These are phyloP conservation scores for human (Homo sapiens) DNA, from an alignment of 2,113 vertebrate genomes.

Conservation along the genomic window GRCh38 chr4:185597501-185598000, in stretches of 20 bases:
- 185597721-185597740: accelerated
- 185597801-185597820: neutral
- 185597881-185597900: constrained; percentile 32
- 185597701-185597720: accelerated
- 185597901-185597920: neutral
- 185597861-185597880: constrained; percentile 34
- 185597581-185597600: neutral
- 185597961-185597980: neutral
- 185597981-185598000: constrained; percentile 14
- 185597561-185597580: neutral
- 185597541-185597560: neutral
- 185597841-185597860: neutral
- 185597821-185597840: neutral
- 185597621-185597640: neutral
- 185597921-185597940: neutral
- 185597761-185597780: neutral
- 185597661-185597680: neutral
- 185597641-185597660: neutral
- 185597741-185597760: neutral
- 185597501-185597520: neutral
- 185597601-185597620: neutral
- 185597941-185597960: constrained; percentile 18
- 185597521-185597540: neutral
- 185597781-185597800: neutral
- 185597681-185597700: neutral